A percentile compares a stretch with the other conserved stretches of the same genome.
These are phyloP conservation scores for Lutjanus campechanus DNA, from an alignment of 2,797 vertebrate species.

Conservation along the genomic window DNA sequence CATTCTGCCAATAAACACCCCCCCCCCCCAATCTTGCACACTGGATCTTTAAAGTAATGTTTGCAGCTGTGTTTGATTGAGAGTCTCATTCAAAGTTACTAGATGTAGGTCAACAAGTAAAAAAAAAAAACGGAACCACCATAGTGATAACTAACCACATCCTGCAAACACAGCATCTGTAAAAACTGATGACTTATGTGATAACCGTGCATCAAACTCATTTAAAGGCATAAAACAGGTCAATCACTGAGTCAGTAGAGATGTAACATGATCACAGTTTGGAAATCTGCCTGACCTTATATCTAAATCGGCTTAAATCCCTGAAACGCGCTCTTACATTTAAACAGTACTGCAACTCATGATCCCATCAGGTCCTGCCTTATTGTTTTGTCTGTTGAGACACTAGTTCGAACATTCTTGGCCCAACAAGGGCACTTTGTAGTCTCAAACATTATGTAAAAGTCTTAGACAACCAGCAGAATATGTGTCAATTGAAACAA, in stretches of 20 bases:
- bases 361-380: neutral
- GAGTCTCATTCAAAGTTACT: neutral
- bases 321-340: neutral
- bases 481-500: neutral
- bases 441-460: neutral
- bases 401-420: neutral
- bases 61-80: neutral
- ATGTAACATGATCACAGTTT: neutral
- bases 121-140: neutral
- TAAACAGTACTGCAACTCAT: neutral
- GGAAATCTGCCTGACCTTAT: neutral
- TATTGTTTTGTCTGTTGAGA: neutral
- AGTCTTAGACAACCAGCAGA: neutral
- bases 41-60: neutral
- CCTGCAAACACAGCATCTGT: neutral
- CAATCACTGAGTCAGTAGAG: neutral
- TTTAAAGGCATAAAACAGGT: neutral
- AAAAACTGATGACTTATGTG: neutral
- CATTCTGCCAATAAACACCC: too few species aligned
- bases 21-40: too few species aligned
- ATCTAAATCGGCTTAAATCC: constrained; percentile 9
- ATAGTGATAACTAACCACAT: neutral
- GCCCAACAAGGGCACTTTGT: neutral
- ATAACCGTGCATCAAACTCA: neutral
- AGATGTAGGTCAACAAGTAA: neutral